Conservation (phyloP, 1,140 invertebrate genomes). For the Cydia splendana region DNA sequence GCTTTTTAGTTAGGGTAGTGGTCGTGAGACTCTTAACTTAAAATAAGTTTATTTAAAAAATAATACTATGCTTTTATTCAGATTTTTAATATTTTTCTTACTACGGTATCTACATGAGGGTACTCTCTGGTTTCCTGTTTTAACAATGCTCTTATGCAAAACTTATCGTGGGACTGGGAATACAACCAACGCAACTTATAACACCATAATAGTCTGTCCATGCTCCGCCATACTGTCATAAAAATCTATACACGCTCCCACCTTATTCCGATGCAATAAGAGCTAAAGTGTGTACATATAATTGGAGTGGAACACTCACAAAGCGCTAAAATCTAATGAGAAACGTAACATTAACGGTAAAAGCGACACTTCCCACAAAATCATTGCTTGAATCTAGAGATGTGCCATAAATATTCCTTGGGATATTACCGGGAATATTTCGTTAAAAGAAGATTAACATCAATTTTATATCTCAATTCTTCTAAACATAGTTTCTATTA, state of each 20-base stretch:
- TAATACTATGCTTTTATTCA: no score
- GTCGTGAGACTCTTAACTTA: no score
- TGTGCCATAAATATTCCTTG: neutral
- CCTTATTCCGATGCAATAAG: neutral
- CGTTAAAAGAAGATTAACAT: no score
- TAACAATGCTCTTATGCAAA: constrained; percentile 52
- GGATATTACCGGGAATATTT: neutral
- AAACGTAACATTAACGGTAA: constrained; percentile 14
- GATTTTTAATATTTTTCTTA: neutral
- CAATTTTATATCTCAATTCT: no score
- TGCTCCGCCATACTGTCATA: neutral
- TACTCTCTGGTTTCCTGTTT: constrained; percentile 22
- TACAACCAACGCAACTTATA: neutral
- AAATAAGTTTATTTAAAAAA: no score
- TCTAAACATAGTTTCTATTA: no score
- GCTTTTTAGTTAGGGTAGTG: no score
- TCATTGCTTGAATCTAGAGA: constrained; percentile 12
- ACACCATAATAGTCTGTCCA: constrained; percentile 5
- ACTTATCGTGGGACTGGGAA: constrained; percentile 49
- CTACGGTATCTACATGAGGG: neutral
- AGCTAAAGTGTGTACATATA: neutral
- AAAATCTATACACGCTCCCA: neutral
- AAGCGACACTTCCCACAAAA: constrained; percentile 34
- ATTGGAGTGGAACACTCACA: neutral
- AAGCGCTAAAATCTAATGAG: constrained; percentile 17